phyloP scores from a whole-genome alignment of 2,797 vertebrate species.

The Semotilus atromaculatus region DNA sequence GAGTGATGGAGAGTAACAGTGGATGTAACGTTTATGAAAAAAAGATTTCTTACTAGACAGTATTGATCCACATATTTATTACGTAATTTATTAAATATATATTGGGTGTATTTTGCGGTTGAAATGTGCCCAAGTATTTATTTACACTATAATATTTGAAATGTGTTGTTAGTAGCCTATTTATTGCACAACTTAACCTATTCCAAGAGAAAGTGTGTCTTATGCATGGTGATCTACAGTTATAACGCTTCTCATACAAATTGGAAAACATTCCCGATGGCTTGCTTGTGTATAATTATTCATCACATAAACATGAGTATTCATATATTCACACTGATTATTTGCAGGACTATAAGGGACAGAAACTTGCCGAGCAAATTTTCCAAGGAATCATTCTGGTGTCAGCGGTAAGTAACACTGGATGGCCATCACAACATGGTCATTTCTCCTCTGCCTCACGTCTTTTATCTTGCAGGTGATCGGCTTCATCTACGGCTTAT shows the following conservation, averaged over 20 bases:
- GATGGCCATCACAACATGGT: slow-evolving; percentile 33
- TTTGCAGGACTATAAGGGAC: slow-evolving; percentile 95
- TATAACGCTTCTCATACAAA: neutral
- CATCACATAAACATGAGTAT: neutral
- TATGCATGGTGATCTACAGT: neutral
- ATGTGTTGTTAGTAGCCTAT: neutral
- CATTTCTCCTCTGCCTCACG: neutral
- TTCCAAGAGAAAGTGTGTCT: neutral
- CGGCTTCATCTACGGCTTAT: slow-evolving; percentile 92
- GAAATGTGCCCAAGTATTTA: neutral
- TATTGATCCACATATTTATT: neutral
- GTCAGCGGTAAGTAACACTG: slow-evolving; percentile 86
- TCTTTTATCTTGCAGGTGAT: slow-evolving; percentile 78
- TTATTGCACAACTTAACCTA: neutral
- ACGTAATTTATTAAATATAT: neutral
- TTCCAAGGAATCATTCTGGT: slow-evolving; percentile 96
- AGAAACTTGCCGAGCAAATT: slow-evolving; percentile 97
- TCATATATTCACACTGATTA: neutral
- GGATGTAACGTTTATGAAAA: neutral
- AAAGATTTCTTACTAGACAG: neutral
- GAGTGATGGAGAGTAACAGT: neutral
- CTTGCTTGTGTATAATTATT: neutral
- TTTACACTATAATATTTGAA: neutral
- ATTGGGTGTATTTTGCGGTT: neutral
- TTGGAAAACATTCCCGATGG: neutral